A percentile compares a stretch with the other conserved stretches of the same genome.
phyloP scores from a whole-genome alignment of 2,797 vertebrate genomes.

The Urocyon cinereoargenteus region DNA sequence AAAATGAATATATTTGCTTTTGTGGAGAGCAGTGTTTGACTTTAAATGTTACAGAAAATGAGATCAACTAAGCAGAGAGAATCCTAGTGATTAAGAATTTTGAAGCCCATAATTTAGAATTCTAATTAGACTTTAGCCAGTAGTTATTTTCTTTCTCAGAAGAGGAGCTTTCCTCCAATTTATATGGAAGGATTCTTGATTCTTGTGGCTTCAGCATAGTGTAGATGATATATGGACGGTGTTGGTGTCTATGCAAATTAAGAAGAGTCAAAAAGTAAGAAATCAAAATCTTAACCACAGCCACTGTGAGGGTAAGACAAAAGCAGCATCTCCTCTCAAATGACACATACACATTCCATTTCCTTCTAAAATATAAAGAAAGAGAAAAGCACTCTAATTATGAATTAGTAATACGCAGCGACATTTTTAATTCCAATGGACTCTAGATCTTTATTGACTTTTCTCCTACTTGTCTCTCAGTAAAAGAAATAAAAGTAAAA shows the following conservation, averaged over 20 bases:
- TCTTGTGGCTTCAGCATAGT: constrained; percentile 13
- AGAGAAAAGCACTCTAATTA: not conserved
- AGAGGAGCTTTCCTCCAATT: constrained; percentile 66
- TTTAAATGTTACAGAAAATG: constrained; percentile 81
- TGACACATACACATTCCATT: not conserved
- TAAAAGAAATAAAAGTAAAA: constrained; percentile 26
- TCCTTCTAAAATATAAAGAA: not conserved
- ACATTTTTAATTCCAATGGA: not conserved
- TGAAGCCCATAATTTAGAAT: constrained; percentile 80
- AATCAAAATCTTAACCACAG: not conserved
- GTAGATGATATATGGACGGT: not conserved
- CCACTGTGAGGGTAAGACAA: not conserved
- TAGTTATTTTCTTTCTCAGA: constrained; percentile 72
- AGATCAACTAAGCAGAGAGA: constrained; percentile 81
- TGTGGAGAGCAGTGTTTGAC: constrained; percentile 73
- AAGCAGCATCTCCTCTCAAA: not conserved
- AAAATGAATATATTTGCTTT: constrained; percentile 75
- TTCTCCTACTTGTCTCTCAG: not conserved
- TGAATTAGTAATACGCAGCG: not conserved
- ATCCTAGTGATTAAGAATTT: constrained; percentile 82
- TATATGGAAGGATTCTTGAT: constrained; percentile 54
- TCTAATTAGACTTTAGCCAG: constrained; percentile 81
- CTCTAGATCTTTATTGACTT: not conserved
- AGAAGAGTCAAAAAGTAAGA: not conserved
- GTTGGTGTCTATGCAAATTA: not conserved